Base-by-base conservation (phyloP, 2,113 vertebrate species). In the Myrmophylax atrothorax region DNA sequence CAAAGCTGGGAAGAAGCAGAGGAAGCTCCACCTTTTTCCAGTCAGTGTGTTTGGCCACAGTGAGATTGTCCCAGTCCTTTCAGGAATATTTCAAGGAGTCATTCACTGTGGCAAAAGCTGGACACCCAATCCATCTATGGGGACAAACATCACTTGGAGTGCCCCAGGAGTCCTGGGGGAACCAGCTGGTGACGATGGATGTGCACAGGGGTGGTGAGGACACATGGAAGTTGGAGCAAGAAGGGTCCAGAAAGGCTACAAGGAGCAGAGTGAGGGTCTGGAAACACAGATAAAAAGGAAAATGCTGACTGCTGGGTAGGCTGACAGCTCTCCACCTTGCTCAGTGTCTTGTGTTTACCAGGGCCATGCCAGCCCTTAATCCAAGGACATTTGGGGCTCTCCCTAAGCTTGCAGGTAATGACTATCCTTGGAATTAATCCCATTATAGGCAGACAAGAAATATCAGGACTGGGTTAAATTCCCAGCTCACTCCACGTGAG, bases 141-240 rank as follows among this genome's bases (percentile, higher is more conserved):
- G 55, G 42, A 78, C 40, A 42, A 38, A 49, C 0, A 5, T 12
- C 52, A 12, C 24, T 18, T 19, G 52, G 52, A 47, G 26, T 24
- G 13, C 26, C 18, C 8, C 20, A 60, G 59, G 46, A 73, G 26
- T 7, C 23, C 22, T 64, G 44, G 31, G 31, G 19, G 13, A 38
- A 42, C 6, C 0, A 2, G 37, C 9, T 0, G 2, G 55, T 59
- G 52, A 16, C 18, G 18, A 8, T 3, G 33, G 26, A 31, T 35
- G 9, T 37, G 56, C 18, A 18, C 50, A 52, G 69, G 33, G 18
- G 7, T 15, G 18, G 14, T 24, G 47, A 73, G 28, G 18, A 62
- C 33, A 38, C 23, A 8, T 16, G 49, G 47, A 59, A 55, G 24
- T 33, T 14, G 31, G 33, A 77, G 47, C 14, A 49, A 76, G 47